phyloP scores from a whole-genome alignment of 2,113 vertebrate species.

The Carassius carassius region DNA sequence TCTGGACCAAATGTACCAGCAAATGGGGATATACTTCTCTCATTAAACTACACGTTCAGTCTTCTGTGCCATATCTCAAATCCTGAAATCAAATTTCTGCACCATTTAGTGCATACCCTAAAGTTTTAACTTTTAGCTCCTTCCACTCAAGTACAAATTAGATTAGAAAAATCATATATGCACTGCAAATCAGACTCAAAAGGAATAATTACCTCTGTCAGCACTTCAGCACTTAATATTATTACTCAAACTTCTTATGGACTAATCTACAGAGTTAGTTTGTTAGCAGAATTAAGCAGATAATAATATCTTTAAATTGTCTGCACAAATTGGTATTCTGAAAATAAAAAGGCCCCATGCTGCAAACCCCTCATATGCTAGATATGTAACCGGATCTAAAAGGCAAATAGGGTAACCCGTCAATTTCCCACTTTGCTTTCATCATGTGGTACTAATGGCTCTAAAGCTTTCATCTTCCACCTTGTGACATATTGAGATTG shows the following conservation, averaged over 20 bases:
- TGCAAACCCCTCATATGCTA: conserved; percentile 1
- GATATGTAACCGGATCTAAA: background rate
- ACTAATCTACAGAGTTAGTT: conserved; percentile 2
- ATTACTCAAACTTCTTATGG: background rate
- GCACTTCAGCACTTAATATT: conserved; percentile 24
- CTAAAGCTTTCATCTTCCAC: conserved; percentile 37
- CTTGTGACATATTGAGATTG: conserved; percentile 23
- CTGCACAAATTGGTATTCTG: conserved; percentile 30
- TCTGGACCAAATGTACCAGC: conserved; percentile 36
- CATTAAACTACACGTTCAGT: conserved; percentile 13
- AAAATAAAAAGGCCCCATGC: background rate
- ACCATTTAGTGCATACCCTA: background rate
- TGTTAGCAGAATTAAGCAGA: conserved; percentile 2
- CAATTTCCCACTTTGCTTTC: conserved; percentile 26
- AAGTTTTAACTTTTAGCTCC: background rate
- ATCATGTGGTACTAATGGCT: conserved; percentile 15
- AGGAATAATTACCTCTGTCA: conserved; percentile 19
- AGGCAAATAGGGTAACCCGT: background rate
- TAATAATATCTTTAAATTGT: conserved; percentile 13
- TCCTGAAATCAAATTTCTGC: background rate
- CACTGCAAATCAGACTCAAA: conserved; percentile 12
- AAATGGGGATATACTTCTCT: conserved; percentile 28
- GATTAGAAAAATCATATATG: conserved; percentile 8
- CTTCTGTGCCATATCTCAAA: conserved; percentile 15
- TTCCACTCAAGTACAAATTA: conserved; percentile 2